Percentiles rank a stretch among this genome's conserved stretches.
Evolutionary conservation across 2,888 invertebrate species (phyloP).

Genomic region (Alloplasta piceator): DNA sequence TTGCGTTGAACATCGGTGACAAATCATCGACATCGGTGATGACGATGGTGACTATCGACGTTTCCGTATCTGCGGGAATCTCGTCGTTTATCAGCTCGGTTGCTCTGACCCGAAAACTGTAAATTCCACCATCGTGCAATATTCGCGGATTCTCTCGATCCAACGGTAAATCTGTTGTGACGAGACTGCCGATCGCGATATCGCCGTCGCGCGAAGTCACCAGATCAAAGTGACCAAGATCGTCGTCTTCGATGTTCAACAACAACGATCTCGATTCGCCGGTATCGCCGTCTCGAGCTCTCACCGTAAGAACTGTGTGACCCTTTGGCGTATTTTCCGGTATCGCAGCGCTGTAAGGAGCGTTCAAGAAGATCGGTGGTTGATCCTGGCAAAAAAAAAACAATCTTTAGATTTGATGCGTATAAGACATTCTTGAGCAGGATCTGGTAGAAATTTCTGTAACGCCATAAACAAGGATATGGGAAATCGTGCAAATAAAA

Average conservation of each 20-base stretch:
- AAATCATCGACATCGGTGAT: conserved; percentile 92
- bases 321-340: conserved; percentile 88
- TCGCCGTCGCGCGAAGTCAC: conserved; percentile 84
- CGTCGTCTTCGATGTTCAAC: conserved; percentile 89
- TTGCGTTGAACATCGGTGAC: conserved; percentile 88
- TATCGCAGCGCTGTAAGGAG: conserved; percentile 91
- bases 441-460: no score
- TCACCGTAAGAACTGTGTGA: conserved; percentile 87
- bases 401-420: no score
- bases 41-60: conserved; percentile 89
- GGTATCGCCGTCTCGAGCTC: conserved; percentile 92
- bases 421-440: no score
- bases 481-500: no score
- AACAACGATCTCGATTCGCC: conserved; percentile 88
- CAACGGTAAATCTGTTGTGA: conserved; percentile 87
- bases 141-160: conserved; percentile 91
- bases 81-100: conserved; percentile 90
- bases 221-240: conserved; percentile 88
- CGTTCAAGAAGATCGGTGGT: conserved; percentile 91
- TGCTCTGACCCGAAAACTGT: conserved; percentile 89
- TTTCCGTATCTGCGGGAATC: conserved; percentile 88
- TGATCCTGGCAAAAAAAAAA: conserved; percentile 86
- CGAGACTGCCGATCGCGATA: conserved; percentile 85
- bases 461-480: no score
- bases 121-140: conserved; percentile 91